These are phyloP conservation scores for Drosophila mauritiana DNA, from an alignment of 1,140 invertebrate species.

Conservation along the genomic window DNA sequence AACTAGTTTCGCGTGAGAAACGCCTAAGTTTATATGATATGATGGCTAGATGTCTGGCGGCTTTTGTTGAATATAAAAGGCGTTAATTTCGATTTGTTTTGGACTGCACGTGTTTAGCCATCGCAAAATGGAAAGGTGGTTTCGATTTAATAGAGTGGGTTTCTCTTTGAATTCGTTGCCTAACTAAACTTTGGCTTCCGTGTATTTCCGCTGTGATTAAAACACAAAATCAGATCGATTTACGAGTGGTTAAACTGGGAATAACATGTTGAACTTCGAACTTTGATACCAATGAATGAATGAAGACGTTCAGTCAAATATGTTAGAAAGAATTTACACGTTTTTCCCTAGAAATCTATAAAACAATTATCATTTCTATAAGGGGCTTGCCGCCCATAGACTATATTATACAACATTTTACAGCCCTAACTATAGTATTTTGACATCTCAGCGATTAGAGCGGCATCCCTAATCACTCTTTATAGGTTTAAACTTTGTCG, in stretches of 20 bases:
- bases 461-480: background rate
- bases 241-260: background rate
- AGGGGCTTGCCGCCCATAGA: constrained; percentile 13
- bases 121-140: constrained; percentile 33
- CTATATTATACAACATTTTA: constrained; percentile 3
- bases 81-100: constrained; percentile 25
- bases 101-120: constrained; percentile 37
- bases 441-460: background rate
- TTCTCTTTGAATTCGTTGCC: constrained; percentile 3
- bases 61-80: constrained; percentile 24
- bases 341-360: background rate
- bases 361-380: background rate
- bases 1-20: constrained; percentile 41
- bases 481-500: background rate
- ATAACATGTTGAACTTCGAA: background rate
- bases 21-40: constrained; percentile 18
- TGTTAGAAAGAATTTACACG: background rate
- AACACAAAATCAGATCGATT: background rate
- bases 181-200: constrained; percentile 9
- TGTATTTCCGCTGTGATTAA: background rate
- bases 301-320: background rate
- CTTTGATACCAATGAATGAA: background rate
- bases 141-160: constrained; percentile 18
- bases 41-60: constrained; percentile 24
- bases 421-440: constrained; percentile 1